Evolutionary conservation across 2,113 vertebrate genomes (phyloP), one percentile per base, ranked within the genome.

Genomic region (Bombycilla garrulus): DNA sequence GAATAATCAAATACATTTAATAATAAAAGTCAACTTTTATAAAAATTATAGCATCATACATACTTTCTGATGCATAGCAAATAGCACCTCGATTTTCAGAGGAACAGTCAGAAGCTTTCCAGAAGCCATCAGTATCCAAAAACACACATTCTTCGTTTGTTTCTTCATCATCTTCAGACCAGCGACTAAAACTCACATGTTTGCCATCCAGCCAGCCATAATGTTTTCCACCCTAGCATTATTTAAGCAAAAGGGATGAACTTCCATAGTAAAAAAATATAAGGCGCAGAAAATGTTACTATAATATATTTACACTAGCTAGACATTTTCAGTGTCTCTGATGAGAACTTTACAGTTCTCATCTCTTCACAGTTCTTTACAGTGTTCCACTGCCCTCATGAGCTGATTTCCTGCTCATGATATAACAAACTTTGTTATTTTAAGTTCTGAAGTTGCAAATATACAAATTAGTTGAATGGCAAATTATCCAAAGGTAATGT

Each of bases 201-300:
- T 98, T 99, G 74, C 98, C 97, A 97, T 99, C 99, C 21, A 98
- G 97, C 99, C 99, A 99, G 53, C 96, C 98, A 86, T 98, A 99
- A 97, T 99, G 98, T 89, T 97, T 95, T 64, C 98, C 98, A 60
- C 98, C 98, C 99, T 99, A 83, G n/a, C 17, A 81, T 74, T 31
- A 47, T 58, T 36, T 20, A 44, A 81, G n/a, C 47, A 80, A 91
- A 89, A 90, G 3, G 28, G 24, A 86, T 88, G 24, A 81, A 26
- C 12, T 88, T 66, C 66, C 26, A 47, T 2, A 21, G 8, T 38
- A 57, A 85, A 88, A 84, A 86, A 61, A 23, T 3, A 18, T 3
- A 23, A 70, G 12, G 57, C 26, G 23, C 28, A 78, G 44, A 79
- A 91, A 91, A 91, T 33, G 1, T 58, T 19, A 36, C 0, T 4